Percentiles rank a stretch among this genome's conserved stretches.
These are phyloP conservation scores for Megaceryle alcyon DNA, from an alignment of 2,797 vertebrate species.

Conservation along the genomic window DNA sequence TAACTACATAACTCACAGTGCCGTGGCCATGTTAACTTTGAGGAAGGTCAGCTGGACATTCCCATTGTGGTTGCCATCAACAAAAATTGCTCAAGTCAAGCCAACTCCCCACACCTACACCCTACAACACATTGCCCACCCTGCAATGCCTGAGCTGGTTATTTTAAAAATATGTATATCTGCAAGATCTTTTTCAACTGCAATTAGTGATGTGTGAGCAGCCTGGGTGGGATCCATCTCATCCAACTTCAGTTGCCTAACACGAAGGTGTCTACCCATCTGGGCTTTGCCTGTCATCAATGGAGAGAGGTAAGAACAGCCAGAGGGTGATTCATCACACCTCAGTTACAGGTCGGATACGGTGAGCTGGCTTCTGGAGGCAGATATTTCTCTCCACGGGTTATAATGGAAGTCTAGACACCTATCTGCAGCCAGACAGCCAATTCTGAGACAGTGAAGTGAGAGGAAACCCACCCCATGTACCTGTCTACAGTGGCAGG, in stretches of 20 bases:
- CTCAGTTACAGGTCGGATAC: neutral
- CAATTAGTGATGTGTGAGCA: neutral
- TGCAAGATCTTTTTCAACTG: neutral
- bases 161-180: fast-evolving
- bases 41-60: neutral
- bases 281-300: neutral
- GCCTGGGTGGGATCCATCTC: constrained; percentile 34
- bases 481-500: neutral
- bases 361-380: neutral
- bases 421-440: neutral
- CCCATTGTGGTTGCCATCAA: neutral
- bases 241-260: neutral
- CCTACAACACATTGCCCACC: fast-evolving
- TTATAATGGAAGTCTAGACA: constrained; percentile 1
- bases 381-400: neutral
- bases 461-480: neutral
- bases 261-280: neutral
- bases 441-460: neutral
- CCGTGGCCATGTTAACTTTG: fast-evolving
- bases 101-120: neutral
- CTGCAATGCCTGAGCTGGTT: neutral
- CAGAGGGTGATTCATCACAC: neutral
- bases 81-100: neutral
- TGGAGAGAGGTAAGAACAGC: neutral
- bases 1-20: fast-evolving